phyloP scores from a whole-genome alignment of 2,797 vertebrate species.

The Muscicapa comitata region DNA sequence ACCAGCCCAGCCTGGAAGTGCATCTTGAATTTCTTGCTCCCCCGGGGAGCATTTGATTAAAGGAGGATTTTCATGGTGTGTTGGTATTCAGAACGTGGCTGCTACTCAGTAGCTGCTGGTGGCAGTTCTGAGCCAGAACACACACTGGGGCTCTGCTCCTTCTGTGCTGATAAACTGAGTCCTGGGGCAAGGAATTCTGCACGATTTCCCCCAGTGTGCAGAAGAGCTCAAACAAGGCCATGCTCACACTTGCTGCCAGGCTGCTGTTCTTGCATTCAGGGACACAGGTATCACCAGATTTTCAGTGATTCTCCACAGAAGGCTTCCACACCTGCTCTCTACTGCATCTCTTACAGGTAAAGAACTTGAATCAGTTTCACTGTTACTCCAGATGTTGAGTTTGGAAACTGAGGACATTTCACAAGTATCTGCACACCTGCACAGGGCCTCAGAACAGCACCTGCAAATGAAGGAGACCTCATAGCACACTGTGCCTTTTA shows the following conservation, averaged over 20 bases:
- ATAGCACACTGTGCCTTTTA: not conserved
- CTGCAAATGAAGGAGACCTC: not conserved
- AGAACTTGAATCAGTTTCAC: conserved; percentile 79
- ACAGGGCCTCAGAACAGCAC: not conserved
- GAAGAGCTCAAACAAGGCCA: not conserved
- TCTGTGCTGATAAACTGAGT: not conserved
- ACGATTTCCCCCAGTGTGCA: not conserved
- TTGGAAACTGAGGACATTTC: conserved; percentile 76
- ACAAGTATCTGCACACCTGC: not conserved
- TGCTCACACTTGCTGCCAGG: not conserved
- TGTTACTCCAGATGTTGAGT: conserved; percentile 73
- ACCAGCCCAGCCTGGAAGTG: not conserved
- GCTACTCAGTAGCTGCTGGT: conserved; percentile 6
- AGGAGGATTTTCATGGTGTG: conserved; percentile 23
- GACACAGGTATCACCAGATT: conserved; percentile 75
- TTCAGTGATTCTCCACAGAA: conserved; percentile 79
- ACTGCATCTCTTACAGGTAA: conserved; percentile 79
- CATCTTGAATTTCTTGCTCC: conserved; percentile 47
- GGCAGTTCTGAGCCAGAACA: conserved; percentile 14
- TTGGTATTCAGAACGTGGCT: conserved; percentile 13
- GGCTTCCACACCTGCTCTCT: conserved; percentile 78
- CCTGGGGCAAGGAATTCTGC: not conserved
- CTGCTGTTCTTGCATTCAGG: not conserved
- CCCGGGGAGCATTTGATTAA: conserved; percentile 13
- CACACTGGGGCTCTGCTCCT: not conserved